Conservation (phyloP, 2,797 vertebrate genomes). For the Mus spretus region DNA sequence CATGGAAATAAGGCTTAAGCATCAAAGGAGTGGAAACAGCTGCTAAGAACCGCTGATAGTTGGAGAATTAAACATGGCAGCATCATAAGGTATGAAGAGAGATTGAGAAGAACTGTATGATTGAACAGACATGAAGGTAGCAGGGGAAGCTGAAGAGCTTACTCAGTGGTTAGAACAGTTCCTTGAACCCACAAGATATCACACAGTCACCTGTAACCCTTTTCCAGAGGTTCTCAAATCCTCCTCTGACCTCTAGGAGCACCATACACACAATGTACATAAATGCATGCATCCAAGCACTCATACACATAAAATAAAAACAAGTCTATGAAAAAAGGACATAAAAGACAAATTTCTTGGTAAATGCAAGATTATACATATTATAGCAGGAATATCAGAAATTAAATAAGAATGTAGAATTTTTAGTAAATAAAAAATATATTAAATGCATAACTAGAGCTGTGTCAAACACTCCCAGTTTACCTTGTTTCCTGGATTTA, state of each 20-base stretch:
- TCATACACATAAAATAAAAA: neutral
- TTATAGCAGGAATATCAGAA: neutral
- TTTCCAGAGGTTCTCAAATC: neutral
- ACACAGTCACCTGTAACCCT: neutral
- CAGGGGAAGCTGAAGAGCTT: too few relatives aligned
- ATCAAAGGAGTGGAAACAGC: neutral
- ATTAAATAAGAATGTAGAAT: neutral
- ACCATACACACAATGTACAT: too few relatives aligned
- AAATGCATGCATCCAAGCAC: neutral
- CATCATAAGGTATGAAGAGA: neutral
- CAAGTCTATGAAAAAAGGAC: neutral
- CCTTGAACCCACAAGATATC: too few relatives aligned
- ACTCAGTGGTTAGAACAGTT: neutral
- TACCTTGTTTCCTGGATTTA: slow-evolving; percentile 19
- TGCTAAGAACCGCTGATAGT: neutral
- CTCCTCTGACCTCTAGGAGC: neutral
- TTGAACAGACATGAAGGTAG: neutral
- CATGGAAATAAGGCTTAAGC: slow-evolving; percentile 43
- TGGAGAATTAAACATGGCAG: slow-evolving; percentile 19
- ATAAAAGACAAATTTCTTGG: neutral
- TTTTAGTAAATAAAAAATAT: neutral
- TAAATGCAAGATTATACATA: neutral
- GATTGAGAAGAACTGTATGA: neutral
- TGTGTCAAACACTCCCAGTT: neutral
- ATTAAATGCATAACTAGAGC: neutral